phyloP scores from a whole-genome alignment of 2,888 invertebrate species.

The Geophilus truncorum region DNA sequence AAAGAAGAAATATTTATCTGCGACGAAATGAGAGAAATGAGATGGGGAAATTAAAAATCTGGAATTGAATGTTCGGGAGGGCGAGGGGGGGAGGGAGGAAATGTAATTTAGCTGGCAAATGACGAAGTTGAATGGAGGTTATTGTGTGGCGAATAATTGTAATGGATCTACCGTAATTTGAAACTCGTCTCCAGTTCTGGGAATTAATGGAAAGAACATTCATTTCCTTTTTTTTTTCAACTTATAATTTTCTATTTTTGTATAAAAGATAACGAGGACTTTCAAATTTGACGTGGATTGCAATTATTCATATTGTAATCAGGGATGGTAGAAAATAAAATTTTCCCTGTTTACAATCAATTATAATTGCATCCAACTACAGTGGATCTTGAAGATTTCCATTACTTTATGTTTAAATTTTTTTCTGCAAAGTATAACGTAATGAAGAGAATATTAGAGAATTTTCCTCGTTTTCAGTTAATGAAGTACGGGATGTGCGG shows the following conservation, averaged over 20 bases:
- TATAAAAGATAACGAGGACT: background rate
- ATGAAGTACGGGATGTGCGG: background rate
- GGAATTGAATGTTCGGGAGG: background rate
- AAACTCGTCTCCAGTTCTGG: background rate
- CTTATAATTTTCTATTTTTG: background rate
- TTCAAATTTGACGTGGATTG: too few relatives aligned
- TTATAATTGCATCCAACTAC: too few relatives aligned
- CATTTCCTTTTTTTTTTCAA: background rate
- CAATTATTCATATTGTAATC: too few relatives aligned
- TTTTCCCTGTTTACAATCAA: too few relatives aligned
- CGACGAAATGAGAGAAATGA: background rate
- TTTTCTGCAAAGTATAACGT: too few relatives aligned
- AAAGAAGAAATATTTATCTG: background rate
- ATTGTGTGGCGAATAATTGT: background rate
- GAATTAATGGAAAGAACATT: background rate
- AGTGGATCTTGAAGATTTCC: too few relatives aligned
- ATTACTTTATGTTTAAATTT: too few relatives aligned
- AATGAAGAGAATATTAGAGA: too few relatives aligned
- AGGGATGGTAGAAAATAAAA: too few relatives aligned
- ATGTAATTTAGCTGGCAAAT: background rate
- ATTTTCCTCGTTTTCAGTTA: background rate
- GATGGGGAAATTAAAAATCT: background rate
- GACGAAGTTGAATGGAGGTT: background rate
- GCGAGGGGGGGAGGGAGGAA: background rate
- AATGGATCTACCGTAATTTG: background rate